These are phyloP conservation scores for Halocaridina rubra DNA, from an alignment of 2,888 invertebrate genomes.

Conservation along the genomic window DNA sequence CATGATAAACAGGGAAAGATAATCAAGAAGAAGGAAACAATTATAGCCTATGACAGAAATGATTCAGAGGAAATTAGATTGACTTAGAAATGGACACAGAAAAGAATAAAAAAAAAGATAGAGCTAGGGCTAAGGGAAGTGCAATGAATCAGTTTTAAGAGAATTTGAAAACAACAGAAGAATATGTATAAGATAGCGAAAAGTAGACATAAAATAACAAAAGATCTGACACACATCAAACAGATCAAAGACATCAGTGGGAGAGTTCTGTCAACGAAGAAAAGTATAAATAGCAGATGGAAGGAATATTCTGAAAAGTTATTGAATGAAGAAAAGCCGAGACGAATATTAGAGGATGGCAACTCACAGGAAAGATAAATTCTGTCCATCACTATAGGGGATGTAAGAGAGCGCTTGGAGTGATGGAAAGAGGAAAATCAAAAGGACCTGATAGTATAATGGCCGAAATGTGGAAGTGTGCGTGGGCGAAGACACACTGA, in stretches of 20 bases:
- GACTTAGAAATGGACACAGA: too few species aligned
- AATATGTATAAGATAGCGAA: neutral
- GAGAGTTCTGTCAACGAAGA: neutral
- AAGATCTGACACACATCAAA: neutral
- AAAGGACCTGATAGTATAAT: too few species aligned
- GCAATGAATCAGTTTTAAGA: neutral
- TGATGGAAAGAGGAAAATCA: too few species aligned
- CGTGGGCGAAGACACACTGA: too few species aligned
- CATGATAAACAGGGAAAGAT: too few species aligned
- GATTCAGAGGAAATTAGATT: too few species aligned
- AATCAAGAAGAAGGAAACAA: too few species aligned
- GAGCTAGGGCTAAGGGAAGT: too few species aligned
- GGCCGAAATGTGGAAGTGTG: too few species aligned
- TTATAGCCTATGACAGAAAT: too few species aligned
- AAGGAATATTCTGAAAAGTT: neutral
- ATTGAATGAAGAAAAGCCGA: neutral
- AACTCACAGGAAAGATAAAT: neutral
- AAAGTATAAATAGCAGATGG: neutral
- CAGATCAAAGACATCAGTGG: neutral
- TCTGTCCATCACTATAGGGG: neutral
- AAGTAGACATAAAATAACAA: neutral
- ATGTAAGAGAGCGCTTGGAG: too few species aligned
- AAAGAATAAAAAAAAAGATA: neutral
- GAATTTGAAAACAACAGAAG: neutral
- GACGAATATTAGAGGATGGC: neutral